These are phyloP conservation scores for Syngnathus floridae DNA, from an alignment of 2,113 vertebrate species.

Conservation along the genomic window DNA sequence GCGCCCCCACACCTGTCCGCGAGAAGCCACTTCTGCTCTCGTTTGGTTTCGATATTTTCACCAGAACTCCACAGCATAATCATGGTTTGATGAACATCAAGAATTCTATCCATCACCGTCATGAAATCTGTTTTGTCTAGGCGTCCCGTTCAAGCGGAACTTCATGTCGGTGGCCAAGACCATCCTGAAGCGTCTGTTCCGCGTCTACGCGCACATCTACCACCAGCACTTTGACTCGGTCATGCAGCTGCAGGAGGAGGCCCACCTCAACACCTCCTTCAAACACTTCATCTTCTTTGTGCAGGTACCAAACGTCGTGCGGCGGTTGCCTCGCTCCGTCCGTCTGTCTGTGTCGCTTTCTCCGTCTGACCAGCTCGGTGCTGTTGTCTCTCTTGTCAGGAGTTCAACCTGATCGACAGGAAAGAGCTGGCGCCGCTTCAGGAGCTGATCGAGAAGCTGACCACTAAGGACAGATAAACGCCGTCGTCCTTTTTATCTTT, in stretches of 20 bases:
- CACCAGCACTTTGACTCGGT: constrained; percentile 97
- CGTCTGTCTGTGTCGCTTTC: neutral
- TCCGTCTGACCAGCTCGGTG: too few species aligned
- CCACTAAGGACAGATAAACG: constrained; percentile 93
- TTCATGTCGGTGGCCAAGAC: constrained; percentile 97
- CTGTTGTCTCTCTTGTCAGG: constrained; percentile 60
- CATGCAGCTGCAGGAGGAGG: constrained; percentile 94
- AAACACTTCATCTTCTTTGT: constrained; percentile 99
- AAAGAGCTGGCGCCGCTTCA: constrained; percentile 94
- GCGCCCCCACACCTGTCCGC: constrained; percentile 20
- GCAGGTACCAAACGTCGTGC: constrained; percentile 69
- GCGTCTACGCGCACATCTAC: constrained; percentile 95
- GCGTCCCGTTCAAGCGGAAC: constrained; percentile 92
- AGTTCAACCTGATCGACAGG: constrained; percentile 93
- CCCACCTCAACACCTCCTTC: constrained; percentile 96
- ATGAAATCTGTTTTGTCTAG: constrained; percentile 47
- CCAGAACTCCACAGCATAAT: too few species aligned
- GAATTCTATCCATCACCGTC: too few species aligned
- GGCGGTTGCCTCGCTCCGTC: too few species aligned
- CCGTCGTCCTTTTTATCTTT: constrained; percentile 30
- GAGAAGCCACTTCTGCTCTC: neutral
- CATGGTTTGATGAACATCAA: too few species aligned
- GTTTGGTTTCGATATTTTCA: neutral
- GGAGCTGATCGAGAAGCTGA: constrained; percentile 93
- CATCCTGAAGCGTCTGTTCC: constrained; percentile 93